These are phyloP conservation scores for Dicaeum eximium DNA, from an alignment of 2,113 vertebrate species.

Conservation along the genomic window DNA sequence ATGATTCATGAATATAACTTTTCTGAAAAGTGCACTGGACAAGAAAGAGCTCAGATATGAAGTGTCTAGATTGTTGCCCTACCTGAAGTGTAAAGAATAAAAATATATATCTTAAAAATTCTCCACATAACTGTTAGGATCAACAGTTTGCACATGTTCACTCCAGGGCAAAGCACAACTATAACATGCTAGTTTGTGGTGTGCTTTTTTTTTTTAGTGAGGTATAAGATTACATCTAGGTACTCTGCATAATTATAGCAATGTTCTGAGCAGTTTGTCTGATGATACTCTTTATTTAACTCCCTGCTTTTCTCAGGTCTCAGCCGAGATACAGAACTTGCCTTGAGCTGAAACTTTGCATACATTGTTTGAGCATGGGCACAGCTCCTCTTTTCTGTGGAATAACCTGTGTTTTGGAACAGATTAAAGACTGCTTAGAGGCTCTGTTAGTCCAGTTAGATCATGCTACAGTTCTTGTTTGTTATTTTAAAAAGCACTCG, in stretches of 20 bases:
- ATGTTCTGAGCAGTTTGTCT: constrained; percentile 31
- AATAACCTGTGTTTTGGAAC: background rate
- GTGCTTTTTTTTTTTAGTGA: background rate
- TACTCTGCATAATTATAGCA: constrained; percentile 58
- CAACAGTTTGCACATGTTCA: background rate
- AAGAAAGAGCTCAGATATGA: background rate
- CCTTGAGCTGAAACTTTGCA: constrained; percentile 28
- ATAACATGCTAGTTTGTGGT: background rate
- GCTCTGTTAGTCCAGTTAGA: background rate
- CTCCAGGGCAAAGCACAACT: background rate
- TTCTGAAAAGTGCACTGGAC: background rate
- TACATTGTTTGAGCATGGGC: background rate
- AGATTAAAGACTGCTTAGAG: background rate
- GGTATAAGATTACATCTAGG: constrained; percentile 54
- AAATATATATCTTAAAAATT: background rate
- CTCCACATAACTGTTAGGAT: background rate
- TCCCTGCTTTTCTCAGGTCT: constrained; percentile 11
- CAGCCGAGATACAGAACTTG: background rate
- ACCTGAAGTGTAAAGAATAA: background rate
- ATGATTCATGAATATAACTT: background rate
- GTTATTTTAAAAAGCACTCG: background rate
- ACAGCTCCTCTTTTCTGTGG: background rate
- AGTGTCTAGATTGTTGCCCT: background rate
- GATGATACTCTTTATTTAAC: constrained; percentile 49
- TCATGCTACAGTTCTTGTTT: background rate